These are phyloP conservation scores for Coilia nasus DNA, from an alignment of 2,797 vertebrate species.

Conservation along the genomic window DNA sequence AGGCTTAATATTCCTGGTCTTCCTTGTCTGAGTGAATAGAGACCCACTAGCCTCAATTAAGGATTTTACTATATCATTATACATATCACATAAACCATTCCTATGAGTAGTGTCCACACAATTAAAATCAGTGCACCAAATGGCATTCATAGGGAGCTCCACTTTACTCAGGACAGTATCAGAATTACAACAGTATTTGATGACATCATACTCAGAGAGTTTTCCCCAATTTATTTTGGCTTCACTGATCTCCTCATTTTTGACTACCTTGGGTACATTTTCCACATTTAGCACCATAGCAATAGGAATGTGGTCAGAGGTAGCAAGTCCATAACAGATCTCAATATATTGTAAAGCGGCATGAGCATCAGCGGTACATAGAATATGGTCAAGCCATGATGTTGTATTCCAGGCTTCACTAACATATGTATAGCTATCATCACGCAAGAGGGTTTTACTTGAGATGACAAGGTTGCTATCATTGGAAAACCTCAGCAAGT, in stretches of 20 bases:
- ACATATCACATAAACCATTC: not conserved
- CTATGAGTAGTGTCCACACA: not conserved
- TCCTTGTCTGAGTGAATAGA: not conserved
- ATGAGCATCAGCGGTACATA: not conserved
- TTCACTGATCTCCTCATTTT: not conserved
- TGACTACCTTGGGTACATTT: not conserved
- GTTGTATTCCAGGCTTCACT: not conserved
- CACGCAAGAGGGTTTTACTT: not conserved
- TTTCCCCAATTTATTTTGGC: not conserved
- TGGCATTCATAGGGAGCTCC: not conserved
- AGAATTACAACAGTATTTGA: not conserved
- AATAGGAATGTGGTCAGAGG: not conserved
- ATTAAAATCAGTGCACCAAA: not conserved
- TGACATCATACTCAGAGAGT: not conserved
- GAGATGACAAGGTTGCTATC: not conserved
- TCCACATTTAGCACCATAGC: not conserved
- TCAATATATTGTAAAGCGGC: not conserved
- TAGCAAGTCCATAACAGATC: not conserved
- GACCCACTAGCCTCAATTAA: not conserved
- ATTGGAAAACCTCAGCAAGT: not conserved
- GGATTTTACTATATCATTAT: not conserved
- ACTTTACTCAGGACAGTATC: not conserved
- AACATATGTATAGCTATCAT: not conserved
- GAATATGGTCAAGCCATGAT: not conserved
- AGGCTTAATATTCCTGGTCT: constrained; percentile 2